A percentile compares a stretch with the other conserved stretches of the same genome.
These are phyloP conservation scores for Tiliqua scincoides DNA, from an alignment of 2,113 vertebrate species.

Conservation along the genomic window DNA sequence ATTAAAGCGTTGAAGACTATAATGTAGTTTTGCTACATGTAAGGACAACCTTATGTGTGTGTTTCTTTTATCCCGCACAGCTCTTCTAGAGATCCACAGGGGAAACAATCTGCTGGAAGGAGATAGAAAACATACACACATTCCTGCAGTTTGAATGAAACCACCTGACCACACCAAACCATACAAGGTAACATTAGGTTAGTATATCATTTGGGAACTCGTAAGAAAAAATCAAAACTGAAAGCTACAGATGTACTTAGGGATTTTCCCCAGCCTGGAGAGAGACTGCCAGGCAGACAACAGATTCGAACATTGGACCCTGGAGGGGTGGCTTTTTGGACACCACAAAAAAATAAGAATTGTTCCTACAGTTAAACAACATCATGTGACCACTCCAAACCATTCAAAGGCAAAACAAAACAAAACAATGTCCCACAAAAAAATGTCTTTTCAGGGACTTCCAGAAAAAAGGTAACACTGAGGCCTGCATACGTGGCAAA, in stretches of 20 bases:
- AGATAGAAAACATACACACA: neutral
- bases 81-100: neutral
- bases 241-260: neutral
- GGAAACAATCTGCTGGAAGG: neutral
- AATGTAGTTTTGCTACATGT: neutral
- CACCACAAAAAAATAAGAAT: neutral
- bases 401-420: neutral
- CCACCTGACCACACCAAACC: too few species aligned
- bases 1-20: neutral
- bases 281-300: neutral
- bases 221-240: neutral
- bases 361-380: neutral
- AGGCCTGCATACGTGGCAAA: neutral
- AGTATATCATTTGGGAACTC: neutral
- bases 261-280: too few species aligned
- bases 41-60: neutral
- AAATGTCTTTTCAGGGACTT: neutral
- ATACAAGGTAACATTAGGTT: neutral
- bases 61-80: neutral
- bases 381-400: neutral
- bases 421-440: neutral
- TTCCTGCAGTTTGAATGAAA: neutral
- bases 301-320: neutral
- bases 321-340: neutral
- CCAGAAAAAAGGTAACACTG: neutral